Percentiles rank a stretch among this genome's conserved stretches.
Evolutionary conservation across 2,888 invertebrate genomes (phyloP).

Genomic region (Archips crataeganus): DNA sequence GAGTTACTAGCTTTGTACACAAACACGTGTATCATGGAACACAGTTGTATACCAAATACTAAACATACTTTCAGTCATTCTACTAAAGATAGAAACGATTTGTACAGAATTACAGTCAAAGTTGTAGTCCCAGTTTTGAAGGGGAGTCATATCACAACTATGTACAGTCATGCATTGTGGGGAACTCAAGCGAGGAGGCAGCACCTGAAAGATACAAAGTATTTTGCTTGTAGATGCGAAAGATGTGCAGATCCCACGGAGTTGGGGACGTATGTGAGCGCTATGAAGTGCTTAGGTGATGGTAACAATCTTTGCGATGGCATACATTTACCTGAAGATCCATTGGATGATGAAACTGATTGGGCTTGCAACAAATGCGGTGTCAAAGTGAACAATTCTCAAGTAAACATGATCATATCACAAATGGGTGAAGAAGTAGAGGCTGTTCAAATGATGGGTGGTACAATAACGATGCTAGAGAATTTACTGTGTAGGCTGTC

Average conservation of each 20-base stretch:
- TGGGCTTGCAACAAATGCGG: slow-evolving; percentile 92
- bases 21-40: slow-evolving; percentile 92
- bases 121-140: slow-evolving; percentile 88
- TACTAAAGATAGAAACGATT: slow-evolving; percentile 79
- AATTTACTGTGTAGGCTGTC: slow-evolving; percentile 88
- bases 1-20: slow-evolving; percentile 91
- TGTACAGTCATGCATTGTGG: slow-evolving; percentile 96
- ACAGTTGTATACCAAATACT: slow-evolving; percentile 93
- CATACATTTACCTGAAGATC: slow-evolving; percentile 89
- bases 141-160: slow-evolving; percentile 92
- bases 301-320: slow-evolving; percentile 87
- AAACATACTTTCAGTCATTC: slow-evolving; percentile 88
- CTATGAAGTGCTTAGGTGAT: slow-evolving; percentile 88
- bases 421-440: slow-evolving; percentile 93
- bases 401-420: slow-evolving; percentile 88
- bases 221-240: slow-evolving; percentile 90
- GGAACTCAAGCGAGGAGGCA: slow-evolving; percentile 92
- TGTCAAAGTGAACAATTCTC: slow-evolving; percentile 87
- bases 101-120: slow-evolving; percentile 88
- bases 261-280: slow-evolving; percentile 90
- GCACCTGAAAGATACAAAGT: slow-evolving; percentile 92
- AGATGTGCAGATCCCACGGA: slow-evolving; percentile 94
- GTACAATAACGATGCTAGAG: slow-evolving; percentile 87
- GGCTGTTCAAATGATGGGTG: slow-evolving; percentile 86
- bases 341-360: slow-evolving; percentile 89